Conservation (phyloP, 2,888 invertebrate genomes). For the Anaspis maculata region DNA sequence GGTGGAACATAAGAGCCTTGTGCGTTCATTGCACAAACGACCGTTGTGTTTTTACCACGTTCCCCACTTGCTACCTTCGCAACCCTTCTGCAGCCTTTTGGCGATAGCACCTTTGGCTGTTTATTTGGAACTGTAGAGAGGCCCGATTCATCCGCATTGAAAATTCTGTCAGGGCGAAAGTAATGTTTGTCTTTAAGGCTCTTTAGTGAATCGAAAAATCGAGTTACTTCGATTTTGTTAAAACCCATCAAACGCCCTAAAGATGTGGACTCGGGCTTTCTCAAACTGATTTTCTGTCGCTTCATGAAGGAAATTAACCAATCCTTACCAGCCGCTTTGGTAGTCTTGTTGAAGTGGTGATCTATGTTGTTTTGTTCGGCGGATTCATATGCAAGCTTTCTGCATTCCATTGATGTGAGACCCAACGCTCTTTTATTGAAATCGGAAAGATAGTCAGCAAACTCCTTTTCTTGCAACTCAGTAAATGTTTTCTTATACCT, state of each 20-base stretch:
- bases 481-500: too few species aligned
- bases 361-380: constrained; percentile 3
- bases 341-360: constrained; percentile 6
- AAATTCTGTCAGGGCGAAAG: too few species aligned
- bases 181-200: too few species aligned
- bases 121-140: too few species aligned
- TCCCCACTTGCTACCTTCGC: constrained; percentile 29
- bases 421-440: constrained; percentile 4
- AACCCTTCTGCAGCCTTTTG: constrained; percentile 16
- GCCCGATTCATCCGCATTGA: too few species aligned
- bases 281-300: constrained; percentile 30
- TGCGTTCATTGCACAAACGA: constrained; percentile 33
- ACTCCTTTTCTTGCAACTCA: background rate
- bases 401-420: constrained; percentile 11
- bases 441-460: background rate
- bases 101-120: constrained; percentile 19
- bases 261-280: constrained; percentile 19
- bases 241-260: constrained; percentile 30
- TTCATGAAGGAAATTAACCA: constrained; percentile 41
- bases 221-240: constrained; percentile 24
- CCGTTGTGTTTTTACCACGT: constrained; percentile 28
- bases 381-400: constrained; percentile 18
- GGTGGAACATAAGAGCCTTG: constrained; percentile 30
- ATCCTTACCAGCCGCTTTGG: constrained; percentile 9
- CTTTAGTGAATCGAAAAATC: too few species aligned